Base-by-base conservation (phyloP, 1,140 invertebrate genomes). In the Lineus longissimus region DNA sequence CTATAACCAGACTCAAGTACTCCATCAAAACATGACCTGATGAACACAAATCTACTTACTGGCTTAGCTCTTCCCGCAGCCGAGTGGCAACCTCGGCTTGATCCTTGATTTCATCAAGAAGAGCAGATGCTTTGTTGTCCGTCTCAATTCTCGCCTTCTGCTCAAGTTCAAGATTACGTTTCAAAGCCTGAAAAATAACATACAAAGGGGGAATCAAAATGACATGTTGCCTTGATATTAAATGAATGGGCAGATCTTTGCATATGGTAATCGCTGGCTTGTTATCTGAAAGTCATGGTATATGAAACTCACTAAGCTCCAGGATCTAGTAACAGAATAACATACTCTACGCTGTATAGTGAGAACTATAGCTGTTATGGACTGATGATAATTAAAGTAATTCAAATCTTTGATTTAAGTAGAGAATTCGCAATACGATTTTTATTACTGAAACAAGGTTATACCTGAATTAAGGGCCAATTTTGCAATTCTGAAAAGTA, bases 71-170 rank as follows among this genome's bases (percentile, higher is more conserved):
- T 83, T 64, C 87, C 84, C 36, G 83, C 72, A 60, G 41, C 57
- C 85, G 83, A 0, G 87, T 75, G 61, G 84, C 79, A 0, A 82
- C 75, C n/a, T 86, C 73, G 74, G 85, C 85, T n/a, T 84, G 77
- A 22, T 84, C 85, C 63, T 54, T 62, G 29, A 85, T 84, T 25
- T 82, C 81, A 72, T 84, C 85, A 61, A 87, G 86, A 23, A 87
- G 70, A 69, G 84, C 82, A 55, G 87, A 71, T 0, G 86, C 86
- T 69, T 83, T 84, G 2, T 76, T 77, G 69, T 88, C 87, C 36
- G 86, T 73, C 59, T 85, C 83, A 33, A 69, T 33, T 17, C 71
- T 57, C 25, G 71, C 68, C 36, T 63, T 57, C 43, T 60, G 65
- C 61, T 76, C 72, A 15, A 56, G 55, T 23, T 65, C 65, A 40